Evolutionary conservation across 1,140 invertebrate species (phyloP).

Genomic region (Drosophila miranda): DNA sequence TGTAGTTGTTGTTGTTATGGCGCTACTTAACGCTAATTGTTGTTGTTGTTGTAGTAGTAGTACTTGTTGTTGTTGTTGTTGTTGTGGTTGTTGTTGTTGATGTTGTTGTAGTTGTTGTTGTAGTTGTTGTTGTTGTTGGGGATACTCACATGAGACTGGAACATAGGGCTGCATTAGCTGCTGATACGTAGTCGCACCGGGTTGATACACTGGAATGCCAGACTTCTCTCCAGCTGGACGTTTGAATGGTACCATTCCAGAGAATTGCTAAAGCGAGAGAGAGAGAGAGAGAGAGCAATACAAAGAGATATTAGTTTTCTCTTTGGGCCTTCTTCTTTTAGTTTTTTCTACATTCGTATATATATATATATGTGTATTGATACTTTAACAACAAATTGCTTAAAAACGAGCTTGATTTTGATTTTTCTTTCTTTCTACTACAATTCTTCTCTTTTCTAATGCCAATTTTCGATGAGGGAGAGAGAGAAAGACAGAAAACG

Average conservation of each 20-base stretch:
- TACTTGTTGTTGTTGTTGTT: slow-evolving; percentile 52
- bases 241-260: slow-evolving; percentile 96
- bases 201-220: slow-evolving; percentile 97
- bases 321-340: slow-evolving; percentile 8
- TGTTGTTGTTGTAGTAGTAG: slow-evolving; percentile 68
- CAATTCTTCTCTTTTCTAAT: slow-evolving; percentile 12
- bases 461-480: slow-evolving; percentile 38
- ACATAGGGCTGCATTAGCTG: slow-evolving; percentile 97
- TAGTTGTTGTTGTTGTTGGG: slow-evolving; percentile 79
- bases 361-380: background rate
- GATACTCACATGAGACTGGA: slow-evolving; percentile 96
- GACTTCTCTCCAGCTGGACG: slow-evolving; percentile 97
- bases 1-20: slow-evolving; percentile 65
- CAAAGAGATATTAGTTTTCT: slow-evolving; percentile 7
- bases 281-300: slow-evolving; percentile 18
- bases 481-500: slow-evolving; percentile 26
- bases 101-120: slow-evolving; percentile 60
- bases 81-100: slow-evolving; percentile 34
- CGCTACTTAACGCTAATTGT: slow-evolving; percentile 51
- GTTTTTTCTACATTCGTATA: slow-evolving; percentile 29
- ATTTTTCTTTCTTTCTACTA: slow-evolving; percentile 21
- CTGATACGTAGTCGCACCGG: slow-evolving; percentile 94
- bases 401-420: slow-evolving; percentile 59
- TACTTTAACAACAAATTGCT: slow-evolving; percentile 50
- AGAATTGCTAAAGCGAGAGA: slow-evolving; percentile 89